Conservation (phyloP, 2,888 invertebrate species). For the Sinelater perroti region DNA sequence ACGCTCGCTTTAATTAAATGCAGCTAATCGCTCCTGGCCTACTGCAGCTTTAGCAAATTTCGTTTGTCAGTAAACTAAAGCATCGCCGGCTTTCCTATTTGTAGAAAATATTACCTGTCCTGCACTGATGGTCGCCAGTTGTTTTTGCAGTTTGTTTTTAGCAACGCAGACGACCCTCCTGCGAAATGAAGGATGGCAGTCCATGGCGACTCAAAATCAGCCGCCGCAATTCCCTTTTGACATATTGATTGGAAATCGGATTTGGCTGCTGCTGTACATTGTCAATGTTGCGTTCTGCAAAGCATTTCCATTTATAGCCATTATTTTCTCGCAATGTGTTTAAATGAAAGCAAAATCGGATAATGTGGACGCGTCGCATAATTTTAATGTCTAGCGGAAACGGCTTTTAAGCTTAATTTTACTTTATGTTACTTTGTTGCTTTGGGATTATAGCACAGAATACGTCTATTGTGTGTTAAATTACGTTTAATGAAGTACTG, state of each 20-base stretch:
- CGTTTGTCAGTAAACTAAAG: too few relatives aligned
- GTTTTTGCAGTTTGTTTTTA: neutral
- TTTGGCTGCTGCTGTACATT: neutral
- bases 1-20: constrained; percentile 3
- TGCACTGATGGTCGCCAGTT: neutral
- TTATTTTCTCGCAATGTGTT: constrained; percentile 1
- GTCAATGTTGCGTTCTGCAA: constrained; percentile 1
- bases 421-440: too few relatives aligned
- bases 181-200: neutral
- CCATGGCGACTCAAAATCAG: neutral
- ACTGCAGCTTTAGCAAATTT: too few relatives aligned
- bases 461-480: too few relatives aligned
- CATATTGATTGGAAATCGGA: constrained; percentile 5
- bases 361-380: constrained; percentile 7
- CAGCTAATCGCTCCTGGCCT: neutral
- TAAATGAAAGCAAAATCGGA: constrained; percentile 1
- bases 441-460: too few relatives aligned
- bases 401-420: constrained; percentile 3
- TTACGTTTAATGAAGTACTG: too few relatives aligned
- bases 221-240: constrained; percentile 2
- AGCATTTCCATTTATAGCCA: neutral
- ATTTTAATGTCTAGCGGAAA: constrained; percentile 8
- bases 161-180: neutral
- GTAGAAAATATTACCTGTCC: neutral
- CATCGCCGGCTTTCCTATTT: neutral